Evolutionary conservation across 2,888 invertebrate species (phyloP).

Genomic region (Chalcosyrphus nemorum): DNA sequence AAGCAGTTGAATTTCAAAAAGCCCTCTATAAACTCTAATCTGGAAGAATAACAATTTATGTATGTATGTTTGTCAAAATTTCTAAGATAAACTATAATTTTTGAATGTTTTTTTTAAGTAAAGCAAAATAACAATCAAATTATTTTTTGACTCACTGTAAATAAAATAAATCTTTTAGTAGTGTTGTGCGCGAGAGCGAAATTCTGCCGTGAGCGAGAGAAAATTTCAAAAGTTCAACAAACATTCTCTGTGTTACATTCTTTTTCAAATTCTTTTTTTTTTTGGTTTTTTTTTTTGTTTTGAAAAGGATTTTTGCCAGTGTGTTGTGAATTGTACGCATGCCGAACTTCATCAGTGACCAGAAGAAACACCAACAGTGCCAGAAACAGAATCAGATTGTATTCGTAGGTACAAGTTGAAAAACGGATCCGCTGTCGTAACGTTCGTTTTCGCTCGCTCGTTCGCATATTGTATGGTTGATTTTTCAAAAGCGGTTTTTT

Average conservation of each 20-base stretch:
- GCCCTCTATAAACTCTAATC: too few relatives aligned
- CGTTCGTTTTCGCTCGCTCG: slow-evolving; percentile 62
- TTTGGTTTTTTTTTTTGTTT: slow-evolving; percentile 44
- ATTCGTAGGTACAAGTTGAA: slow-evolving; percentile 49
- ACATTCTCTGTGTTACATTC: slow-evolving; percentile 33
- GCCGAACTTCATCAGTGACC: slow-evolving; percentile 52
- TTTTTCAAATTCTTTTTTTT: too few relatives aligned
- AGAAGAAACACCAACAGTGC: slow-evolving; percentile 51
- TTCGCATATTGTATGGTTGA: slow-evolving; percentile 52
- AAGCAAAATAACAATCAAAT: too few relatives aligned
- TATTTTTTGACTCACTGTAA: slow-evolving; percentile 43
- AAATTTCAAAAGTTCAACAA: slow-evolving; percentile 49
- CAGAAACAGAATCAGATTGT: slow-evolving; percentile 40
- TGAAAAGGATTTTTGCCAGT: slow-evolving; percentile 65
- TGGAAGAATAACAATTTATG: too few relatives aligned
- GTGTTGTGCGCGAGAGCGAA: background rate
- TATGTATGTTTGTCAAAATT: too few relatives aligned
- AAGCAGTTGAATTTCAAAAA: too few relatives aligned
- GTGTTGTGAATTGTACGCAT: slow-evolving; percentile 61
- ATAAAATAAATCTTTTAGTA: too few relatives aligned
- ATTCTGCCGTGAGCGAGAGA: background rate
- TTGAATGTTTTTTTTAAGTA: too few relatives aligned
- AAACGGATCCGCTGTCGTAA: slow-evolving; percentile 62
- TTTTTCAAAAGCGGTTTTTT: slow-evolving; percentile 43
- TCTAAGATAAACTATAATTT: too few relatives aligned